Base-by-base conservation (phyloP, 2,888 invertebrate genomes). In the Sphaerophoria rueppellii region DNA sequence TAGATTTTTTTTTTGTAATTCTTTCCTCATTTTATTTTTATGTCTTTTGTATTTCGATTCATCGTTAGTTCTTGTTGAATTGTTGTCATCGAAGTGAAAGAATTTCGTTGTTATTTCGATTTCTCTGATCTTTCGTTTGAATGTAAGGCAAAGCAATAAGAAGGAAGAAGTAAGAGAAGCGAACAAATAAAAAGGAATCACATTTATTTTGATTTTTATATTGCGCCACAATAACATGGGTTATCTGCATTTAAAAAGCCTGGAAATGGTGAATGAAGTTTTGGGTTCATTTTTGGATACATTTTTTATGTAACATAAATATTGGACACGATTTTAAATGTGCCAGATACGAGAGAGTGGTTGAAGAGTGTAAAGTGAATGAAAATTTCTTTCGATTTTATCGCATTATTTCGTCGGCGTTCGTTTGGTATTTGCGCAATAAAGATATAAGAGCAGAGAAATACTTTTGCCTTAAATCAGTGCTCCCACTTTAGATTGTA, bases 61-160 rank as follows among this genome's bases (percentile, higher is more conserved):
- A 83, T 83, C 80, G 80, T 83, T 83, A 71, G 32, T 67, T 76
- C 71, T 80, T 46, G 55, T 83, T 71, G 80, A 75, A 80, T 83
- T 80, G 74, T 83, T 83, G 83, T 85, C 75, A 81, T 81, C 76
- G 81, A 76, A 76, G 81, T 85, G 81, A 85, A 85, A 77, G 81
- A 85, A 69, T 81, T 74, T 58, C 50, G 48, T 52, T 67, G 50
- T 55, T 74, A 46, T 11, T 48, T 65, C 43, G 65, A 63, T 77
- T 52, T 65, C 58, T 67, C 52, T 69, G 43, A 35, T 75, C 70
- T 57, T 72, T 77, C 63, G 60, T 55, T 57, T 60, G 72, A 60
- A 71, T 63, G 55, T 69, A 50, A 32, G 2, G 24, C 2, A 24
- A 24, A 24, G 24, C 48, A 14, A 50, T 1, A 40, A 60, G 60